Base-by-base conservation (phyloP, 2,888 invertebrate genomes). In the Nomada ruficornis region DNA sequence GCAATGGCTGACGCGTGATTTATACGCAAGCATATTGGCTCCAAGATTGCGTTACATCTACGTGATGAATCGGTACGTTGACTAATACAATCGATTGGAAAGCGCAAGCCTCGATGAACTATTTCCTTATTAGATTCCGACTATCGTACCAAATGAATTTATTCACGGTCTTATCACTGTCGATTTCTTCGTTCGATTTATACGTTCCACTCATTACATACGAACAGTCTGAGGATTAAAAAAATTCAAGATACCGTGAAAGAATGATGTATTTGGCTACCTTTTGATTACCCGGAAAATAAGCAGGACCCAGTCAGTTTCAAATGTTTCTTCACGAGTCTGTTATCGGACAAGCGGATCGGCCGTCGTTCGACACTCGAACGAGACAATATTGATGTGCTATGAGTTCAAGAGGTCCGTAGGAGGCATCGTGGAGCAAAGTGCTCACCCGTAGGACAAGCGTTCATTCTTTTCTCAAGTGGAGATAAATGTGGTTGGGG, bases 11-110 rank as follows among this genome's bases (percentile, higher is more conserved):
- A 89, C 88, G 70, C 77, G 87, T 89, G 89, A 90, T 90, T 90
- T 90, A 90, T 91, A 90, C 82, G 82, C 86, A 69, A 60, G 87
- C 83, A 89, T 91, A 91, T 90, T 90, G 90, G 91, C 85, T 91
- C 78, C 89, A 88, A 90, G 89, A 89, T 89, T 85, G 88, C 88
- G 89, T 83, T 79, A 80, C 84, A 78, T 79, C 80, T 29, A 65
- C 69, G 69, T 89, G 91, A 90, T 90, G 85, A 87, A 90, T 90
- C 82, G 90, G 82, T 82, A 77, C 84, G 76, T 72, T 77, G 67
- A 52, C 72, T 80, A 69, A 64, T 78, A 79, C 81, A 83, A 83
- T 85, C 87, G 77, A 75, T 76, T 70, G 67, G 81, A 80, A 82
- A 68, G 83, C 82, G 59, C 67, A 70, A 76, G 65, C 78, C 54